Evolutionary conservation across 2,113 vertebrate species (phyloP).

Genomic region (Prietella phreatophila): DNA sequence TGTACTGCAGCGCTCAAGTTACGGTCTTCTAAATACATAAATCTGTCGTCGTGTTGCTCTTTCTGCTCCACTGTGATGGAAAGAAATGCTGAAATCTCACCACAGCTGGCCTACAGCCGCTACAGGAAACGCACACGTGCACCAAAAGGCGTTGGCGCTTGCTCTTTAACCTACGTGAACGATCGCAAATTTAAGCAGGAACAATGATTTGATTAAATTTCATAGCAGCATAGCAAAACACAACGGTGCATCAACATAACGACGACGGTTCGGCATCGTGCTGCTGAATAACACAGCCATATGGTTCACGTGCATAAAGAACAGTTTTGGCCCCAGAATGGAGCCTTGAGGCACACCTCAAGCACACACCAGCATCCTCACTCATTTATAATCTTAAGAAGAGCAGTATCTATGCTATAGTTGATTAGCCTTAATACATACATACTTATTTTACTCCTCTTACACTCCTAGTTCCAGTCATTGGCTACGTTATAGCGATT

Average conservation of each 20-base stretch:
- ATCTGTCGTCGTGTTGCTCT: not conserved
- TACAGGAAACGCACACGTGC: not conserved
- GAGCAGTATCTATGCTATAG: not conserved
- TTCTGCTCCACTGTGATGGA: not conserved
- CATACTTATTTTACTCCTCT: not conserved
- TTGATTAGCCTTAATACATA: not conserved
- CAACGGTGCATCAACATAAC: not conserved
- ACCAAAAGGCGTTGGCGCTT: not conserved
- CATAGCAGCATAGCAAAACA: not conserved
- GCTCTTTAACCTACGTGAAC: not conserved
- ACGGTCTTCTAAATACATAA: not conserved
- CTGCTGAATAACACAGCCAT: not conserved
- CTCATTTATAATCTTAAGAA: not conserved
- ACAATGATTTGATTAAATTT: not conserved
- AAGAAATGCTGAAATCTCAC: slow-evolving; percentile 22
- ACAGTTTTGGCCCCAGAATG: not conserved
- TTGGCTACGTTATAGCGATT: not conserved
- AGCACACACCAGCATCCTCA: not conserved
- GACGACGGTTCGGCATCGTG: not conserved
- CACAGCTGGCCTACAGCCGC: slow-evolving; percentile 9
- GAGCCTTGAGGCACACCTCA: slow-evolving; percentile 1
- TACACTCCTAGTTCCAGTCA: not conserved
- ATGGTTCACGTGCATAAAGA: not conserved
- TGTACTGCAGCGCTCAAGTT: not conserved
- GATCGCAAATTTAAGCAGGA: not conserved